Conservation (phyloP, 2,113 vertebrate species). For the Heterocephalus glaber region DNA sequence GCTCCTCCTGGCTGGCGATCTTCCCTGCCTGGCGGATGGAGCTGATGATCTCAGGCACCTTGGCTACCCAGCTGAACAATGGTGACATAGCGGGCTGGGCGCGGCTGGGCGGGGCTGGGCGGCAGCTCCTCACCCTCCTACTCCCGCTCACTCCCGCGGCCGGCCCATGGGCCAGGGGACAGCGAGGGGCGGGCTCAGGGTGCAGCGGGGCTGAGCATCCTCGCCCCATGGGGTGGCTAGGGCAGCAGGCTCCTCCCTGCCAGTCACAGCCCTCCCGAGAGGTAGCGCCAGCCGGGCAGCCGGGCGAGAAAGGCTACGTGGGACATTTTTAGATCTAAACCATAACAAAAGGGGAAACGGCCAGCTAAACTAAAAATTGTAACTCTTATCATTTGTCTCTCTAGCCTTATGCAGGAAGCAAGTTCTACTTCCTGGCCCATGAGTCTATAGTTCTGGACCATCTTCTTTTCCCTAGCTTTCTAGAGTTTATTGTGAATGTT, state of each 20-base stretch:
- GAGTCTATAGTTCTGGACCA: background rate
- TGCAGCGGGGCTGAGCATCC: no score
- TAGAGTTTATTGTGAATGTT: background rate
- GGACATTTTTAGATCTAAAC: background rate
- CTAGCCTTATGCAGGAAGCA: background rate
- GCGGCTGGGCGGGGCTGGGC: no score
- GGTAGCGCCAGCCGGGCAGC: no score
- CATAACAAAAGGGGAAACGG: background rate
- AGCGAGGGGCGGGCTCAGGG: no score
- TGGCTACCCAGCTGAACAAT: no score
- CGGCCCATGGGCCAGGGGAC: no score
- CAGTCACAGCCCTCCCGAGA: no score
- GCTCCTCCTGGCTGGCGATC: slow-evolving; percentile 93
- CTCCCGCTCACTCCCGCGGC: no score
- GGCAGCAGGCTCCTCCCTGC: no score
- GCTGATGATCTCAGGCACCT: slow-evolving; percentile 98
- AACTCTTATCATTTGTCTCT: background rate
- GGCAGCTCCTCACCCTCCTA: no score
- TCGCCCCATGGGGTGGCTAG: no score
- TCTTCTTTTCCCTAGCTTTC: background rate
- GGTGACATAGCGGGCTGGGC: no score
- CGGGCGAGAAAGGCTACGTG: background rate
- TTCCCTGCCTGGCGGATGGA: slow-evolving; percentile 95
- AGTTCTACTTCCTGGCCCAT: background rate
- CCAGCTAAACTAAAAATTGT: background rate